Percentiles rank a stretch among this genome's conserved stretches.
Conservation (phyloP, 2,888 invertebrate genomes). For the Keiferia lycopersicella region DNA sequence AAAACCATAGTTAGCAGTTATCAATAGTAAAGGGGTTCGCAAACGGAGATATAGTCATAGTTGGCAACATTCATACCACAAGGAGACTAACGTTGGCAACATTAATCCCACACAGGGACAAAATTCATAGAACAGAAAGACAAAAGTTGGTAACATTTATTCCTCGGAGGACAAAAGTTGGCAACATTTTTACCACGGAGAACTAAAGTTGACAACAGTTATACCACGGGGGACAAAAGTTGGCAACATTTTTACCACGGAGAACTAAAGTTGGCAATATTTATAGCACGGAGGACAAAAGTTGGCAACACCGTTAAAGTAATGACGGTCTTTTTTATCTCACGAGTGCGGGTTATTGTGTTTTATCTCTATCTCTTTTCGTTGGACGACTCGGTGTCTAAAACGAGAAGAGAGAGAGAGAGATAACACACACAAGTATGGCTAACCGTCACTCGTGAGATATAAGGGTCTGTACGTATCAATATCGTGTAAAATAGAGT, state of each 20-base stretch:
- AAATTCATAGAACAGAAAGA: not conserved
- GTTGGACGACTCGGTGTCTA: too few relatives aligned
- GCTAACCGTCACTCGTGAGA: too few relatives aligned
- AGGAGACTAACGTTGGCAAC: not conserved
- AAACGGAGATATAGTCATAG: not conserved
- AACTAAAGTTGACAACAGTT: not conserved
- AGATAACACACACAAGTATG: too few relatives aligned
- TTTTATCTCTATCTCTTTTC: too few relatives aligned
- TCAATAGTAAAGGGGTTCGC: not conserved
- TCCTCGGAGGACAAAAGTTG: not conserved
- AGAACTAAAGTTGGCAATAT: not conserved
- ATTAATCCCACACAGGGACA: not conserved
- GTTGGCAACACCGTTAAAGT: too few relatives aligned
- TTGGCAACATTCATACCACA: not conserved
- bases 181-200: not conserved
- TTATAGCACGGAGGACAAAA: not conserved
- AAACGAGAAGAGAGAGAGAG: too few relatives aligned
- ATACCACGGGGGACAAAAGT: not conserved
- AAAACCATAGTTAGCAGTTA: slow-evolving; percentile 11
- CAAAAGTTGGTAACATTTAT: not conserved
- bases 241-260: not conserved
- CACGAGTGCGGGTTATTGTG: too few relatives aligned
- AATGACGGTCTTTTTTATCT: too few relatives aligned
- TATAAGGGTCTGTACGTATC: too few relatives aligned
- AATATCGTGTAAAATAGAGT: too few relatives aligned